Base-by-base conservation (phyloP, 2,113 vertebrate genomes). In the Lamprotornis superbus region DNA sequence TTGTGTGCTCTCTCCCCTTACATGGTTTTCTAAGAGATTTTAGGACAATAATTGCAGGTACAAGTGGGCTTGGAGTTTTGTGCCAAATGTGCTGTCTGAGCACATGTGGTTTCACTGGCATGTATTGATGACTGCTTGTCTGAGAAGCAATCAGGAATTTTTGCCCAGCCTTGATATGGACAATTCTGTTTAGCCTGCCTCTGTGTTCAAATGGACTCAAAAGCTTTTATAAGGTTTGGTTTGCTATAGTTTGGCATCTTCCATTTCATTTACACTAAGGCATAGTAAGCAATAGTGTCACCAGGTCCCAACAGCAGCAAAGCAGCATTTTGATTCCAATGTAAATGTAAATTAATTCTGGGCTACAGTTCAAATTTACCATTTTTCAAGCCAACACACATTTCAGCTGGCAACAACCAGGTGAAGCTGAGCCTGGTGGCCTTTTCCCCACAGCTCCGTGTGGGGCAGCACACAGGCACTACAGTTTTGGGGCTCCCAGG, bases 401-500 rank as follows among this genome's bases (percentile, higher is more conserved):
- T 40, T 75, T 88, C 89, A 85, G 53, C 44, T 67, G 39, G 61
- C 79, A 88, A 20, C 4, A 7, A 8, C 15, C 23, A 63, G 39
- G 57, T 5, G 3, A 83, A 47, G 57, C 49, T 35, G 49, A 91
- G 23, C 30, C 16, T 28, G 30, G 17, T 24, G n/a, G 31, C 40
- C 39, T 65, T 61, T 1, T 19, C 9, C 37, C 30, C 3, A 2
- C 1, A 2, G 25, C 10, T 35, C 35, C 6, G 5, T 5, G 28
- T 8, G 20, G 56, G 46, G 33, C 65, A 55, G 70, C 31, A 73
- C 5, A 5, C 37, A 28, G 46, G 12, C 24, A 25, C 15, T 0
- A 5, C 1, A 6, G 4, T 13, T 59, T 3, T 44, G 37, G 47
- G 27, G 61, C 12, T 53, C 5, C 17, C 0, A 0, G 28, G 15